A percentile compares a stretch with the other conserved stretches of the same genome.
Evolutionary conservation across 2,113 vertebrate species (phyloP).

Genomic region (Coptodon bakossiorum): DNA sequence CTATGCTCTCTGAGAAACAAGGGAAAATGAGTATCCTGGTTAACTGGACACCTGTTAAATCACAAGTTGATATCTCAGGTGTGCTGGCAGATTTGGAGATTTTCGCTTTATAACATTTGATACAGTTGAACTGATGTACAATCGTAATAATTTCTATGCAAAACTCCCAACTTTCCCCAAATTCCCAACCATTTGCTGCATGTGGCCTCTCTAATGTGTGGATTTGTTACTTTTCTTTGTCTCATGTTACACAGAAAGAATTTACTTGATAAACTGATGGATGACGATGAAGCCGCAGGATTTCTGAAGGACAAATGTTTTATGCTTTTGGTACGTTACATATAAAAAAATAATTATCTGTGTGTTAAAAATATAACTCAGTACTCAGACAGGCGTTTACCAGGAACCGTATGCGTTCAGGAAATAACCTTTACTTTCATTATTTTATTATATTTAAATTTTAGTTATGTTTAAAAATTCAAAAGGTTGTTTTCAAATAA

Average conservation of each 20-base stretch:
- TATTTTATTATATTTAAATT: neutral
- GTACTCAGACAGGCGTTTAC: accelerated
- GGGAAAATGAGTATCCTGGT: accelerated
- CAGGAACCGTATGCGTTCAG: neutral
- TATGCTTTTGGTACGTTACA: neutral
- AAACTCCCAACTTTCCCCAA: neutral
- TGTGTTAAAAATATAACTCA: neutral
- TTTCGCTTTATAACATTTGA: neutral
- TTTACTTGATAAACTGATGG: neutral
- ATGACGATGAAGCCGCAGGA: accelerated
- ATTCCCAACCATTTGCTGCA: neutral
- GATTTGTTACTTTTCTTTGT: neutral
- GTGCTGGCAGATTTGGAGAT: neutral
- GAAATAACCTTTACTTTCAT: neutral
- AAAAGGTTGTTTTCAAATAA: neutral
- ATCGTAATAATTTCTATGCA: neutral
- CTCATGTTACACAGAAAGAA: neutral
- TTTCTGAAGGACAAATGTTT: neutral
- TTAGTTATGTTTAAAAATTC: neutral
- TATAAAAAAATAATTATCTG: neutral
- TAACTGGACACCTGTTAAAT: neutral
- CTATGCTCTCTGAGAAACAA: neutral
- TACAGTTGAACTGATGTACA: neutral
- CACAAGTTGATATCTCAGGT: neutral
- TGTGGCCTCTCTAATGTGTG: neutral